Conservation (phyloP, 2,888 invertebrate species). For the Hartigia nigra region DNA sequence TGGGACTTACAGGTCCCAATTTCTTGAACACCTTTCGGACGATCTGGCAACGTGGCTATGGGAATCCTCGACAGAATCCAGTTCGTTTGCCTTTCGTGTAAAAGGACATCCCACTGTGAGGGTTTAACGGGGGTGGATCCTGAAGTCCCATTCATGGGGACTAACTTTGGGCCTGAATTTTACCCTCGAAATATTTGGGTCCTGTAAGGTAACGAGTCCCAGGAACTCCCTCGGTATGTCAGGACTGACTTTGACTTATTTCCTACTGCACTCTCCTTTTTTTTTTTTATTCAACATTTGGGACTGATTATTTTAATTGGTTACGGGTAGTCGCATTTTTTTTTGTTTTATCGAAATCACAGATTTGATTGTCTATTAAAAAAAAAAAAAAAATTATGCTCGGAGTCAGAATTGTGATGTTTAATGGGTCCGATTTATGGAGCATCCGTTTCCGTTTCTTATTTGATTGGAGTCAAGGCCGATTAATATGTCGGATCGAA, state of each 20-base stretch:
- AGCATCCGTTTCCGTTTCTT: not conserved
- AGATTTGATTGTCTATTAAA: not conserved
- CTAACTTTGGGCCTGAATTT: not conserved
- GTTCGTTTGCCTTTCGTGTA: slow-evolving; percentile 42
- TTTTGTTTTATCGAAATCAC: not conserved
- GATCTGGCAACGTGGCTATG: slow-evolving; percentile 47
- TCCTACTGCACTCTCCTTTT: not conserved
- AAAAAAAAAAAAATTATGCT: not conserved
- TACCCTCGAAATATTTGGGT: not conserved
- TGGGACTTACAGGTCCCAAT: not conserved
- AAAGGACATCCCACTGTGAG: slow-evolving; percentile 56
- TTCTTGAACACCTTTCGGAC: not conserved
- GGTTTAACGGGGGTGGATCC: slow-evolving; percentile 54
- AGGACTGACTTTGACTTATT: slow-evolving; percentile 29
- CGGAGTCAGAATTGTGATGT: not conserved
- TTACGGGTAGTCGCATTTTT: not conserved
- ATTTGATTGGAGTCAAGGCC: not conserved
- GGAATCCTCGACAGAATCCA: slow-evolving; percentile 37
- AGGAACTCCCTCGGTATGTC: not conserved
- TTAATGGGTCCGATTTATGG: not conserved
- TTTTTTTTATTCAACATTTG: not conserved
- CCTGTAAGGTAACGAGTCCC: not conserved
- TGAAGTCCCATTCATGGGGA: slow-evolving; percentile 43
- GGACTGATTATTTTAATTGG: not conserved
- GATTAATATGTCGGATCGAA: not conserved